Evolutionary conservation across 2,797 vertebrate species (phyloP), one percentile per base, ranked within the genome.

Genomic region (Hydrolagus colliei): DNA sequence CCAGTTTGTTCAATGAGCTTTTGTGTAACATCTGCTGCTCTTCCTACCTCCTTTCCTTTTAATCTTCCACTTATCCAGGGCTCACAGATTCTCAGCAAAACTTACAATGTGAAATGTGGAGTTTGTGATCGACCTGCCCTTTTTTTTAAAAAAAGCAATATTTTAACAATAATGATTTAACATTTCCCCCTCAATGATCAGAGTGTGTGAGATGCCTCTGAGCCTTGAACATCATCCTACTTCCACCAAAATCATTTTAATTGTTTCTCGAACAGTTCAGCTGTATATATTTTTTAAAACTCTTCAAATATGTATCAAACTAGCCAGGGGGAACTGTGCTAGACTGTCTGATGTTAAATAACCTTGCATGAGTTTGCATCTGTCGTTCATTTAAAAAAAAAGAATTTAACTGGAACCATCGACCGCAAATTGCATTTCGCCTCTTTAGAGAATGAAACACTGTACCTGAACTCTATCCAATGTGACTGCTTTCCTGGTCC

Each of bases 211-310:
- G 32, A 4, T 13, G 22, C 27, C 63, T 32, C 14, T 27, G 11
- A 65, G 79, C 27, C 68, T 67, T 41, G 32, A 35, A 41, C 63
- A 67, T 68, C 68, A 52, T 61, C 61, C 22, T 27, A 62, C 59
- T 63, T 63, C 77, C 62, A 80, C 22, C 32, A 18, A 82, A 14
- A 82, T 82, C 22, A 82, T 10, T 82, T 79, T 35, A 82, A 82
- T 82, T 82, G 22, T 68, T 68, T 52, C 41, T 52, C 41, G 6
- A 52, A 6, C 41, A 52, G 27, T 41, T 27, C 14, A 32, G 35
- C 13, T 41, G 79, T 35, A 82, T 35, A 68, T 27, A 27, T 27
- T 27, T 27, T 27, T 52, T 52, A 52, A 52, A 82, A 35, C 27
- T 32, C 27, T 82, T 67, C 68, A 32, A 27, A 35, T 67, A 4